Base-by-base conservation (phyloP, 2,113 vertebrate genomes). In the Nettapus auritus region DNA sequence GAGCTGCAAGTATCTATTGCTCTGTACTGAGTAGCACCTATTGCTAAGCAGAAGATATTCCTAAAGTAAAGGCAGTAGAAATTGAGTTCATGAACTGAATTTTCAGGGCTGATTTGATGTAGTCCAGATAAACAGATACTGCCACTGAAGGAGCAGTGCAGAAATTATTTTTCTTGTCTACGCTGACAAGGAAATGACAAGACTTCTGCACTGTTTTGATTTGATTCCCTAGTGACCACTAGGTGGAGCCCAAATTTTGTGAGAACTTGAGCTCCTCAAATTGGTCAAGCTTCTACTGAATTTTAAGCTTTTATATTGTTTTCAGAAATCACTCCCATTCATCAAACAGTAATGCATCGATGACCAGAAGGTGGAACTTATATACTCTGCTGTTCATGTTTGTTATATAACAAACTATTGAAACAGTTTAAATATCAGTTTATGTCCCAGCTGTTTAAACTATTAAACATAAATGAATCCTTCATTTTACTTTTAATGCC, bases 241-340 rank as follows among this genome's bases (percentile, higher is more conserved):
- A 97, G 97, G 80, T 96, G 94, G 96, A 75, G 93, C 66, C 26
- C 76, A 89, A 25, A 57, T 73, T 70, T 89, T 55, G 63, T 75
- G 55, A 25, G 7, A 36, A 9, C 44, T 15, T 57, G 25, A 52
- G 25, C 20, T 62, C 1, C 33, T 55, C 17, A 29, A 34, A 38
- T 38, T 33, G 15, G 13, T 13, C n/a, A 12, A 64, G 44, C 36
- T 25, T 25, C 7, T 36, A 4, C 42, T 69, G 12, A 4, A 19
- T 38, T 42, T 26, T 42, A 75, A 70, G 14, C 31, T 38, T 48
- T 42, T 42, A 16, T 48, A 36, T 33, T 55, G 14, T 28, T 38
- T 63, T 40, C 11, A 83, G 5, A 69, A 55, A 31, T 15, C 16
- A 56, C 33, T 73, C 71, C 34, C 28, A 52, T 21, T 4, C 48